Evolutionary conservation across 2,888 invertebrate genomes (phyloP), one percentile per base, ranked within the genome.

Genomic region (Hemaris fuciformis): DNA sequence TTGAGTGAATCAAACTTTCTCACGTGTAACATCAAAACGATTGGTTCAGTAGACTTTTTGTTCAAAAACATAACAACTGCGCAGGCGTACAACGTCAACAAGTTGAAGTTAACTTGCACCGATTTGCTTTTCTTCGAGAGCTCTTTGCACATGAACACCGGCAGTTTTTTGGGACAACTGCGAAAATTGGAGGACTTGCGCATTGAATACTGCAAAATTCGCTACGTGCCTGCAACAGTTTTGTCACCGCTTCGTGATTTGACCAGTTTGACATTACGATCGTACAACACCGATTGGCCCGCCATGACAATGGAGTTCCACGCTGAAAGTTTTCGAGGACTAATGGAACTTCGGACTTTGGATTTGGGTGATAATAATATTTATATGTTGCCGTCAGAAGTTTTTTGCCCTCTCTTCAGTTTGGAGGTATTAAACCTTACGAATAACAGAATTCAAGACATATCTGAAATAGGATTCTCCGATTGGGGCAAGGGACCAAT

Each of bases 241-340:
- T 91, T 97, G 76, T 93, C 94, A 27, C 94, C 95, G 53, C 91
- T 96, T 63, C 93, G 94, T 74, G 95, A 95, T 82, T 92, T 97
- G 61, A 94, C 94, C 42, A 94, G 94, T 76, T 89, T 97, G 64
- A 94, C 95, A 48, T 82, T 97, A 64, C 94, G 95, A 64, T 96
- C 96, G 41, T 95, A 94, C 80, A 96, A 96, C 83, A 95, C 95
- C 57, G 96, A 96, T 80, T 96, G 96, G 96, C 95, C 96, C 41
- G 94, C 95, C 31, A 95, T 96, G 94, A 95, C 95, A 69, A 95
- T 96, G 95, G 96, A 96, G 79, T 92, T 96, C 68, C 95, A 95
- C 76, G 93, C 95, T 57, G 95, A 96, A 83, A 95, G 96, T 80
- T 94, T 97, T 71, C 93, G 95, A 69, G 94, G 96, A 42, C 88